Percentiles rank a stretch among this genome's conserved stretches.
Conservation (phyloP, 2,797 vertebrate species). For the Mus spretus region DNA sequence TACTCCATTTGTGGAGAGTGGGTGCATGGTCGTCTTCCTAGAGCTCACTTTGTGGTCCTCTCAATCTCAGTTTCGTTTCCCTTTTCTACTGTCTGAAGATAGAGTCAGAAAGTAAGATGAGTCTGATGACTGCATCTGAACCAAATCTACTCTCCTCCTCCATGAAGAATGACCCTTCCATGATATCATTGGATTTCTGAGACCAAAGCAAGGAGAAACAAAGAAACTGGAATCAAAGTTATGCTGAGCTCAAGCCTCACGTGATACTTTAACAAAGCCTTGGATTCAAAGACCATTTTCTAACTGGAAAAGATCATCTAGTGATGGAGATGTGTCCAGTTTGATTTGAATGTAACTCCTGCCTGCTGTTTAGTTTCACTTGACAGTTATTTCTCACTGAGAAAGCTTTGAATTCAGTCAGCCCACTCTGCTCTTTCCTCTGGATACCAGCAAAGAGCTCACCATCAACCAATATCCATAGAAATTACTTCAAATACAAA, state of each 20-base stretch:
- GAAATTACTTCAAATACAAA: slow-evolving; percentile 38
- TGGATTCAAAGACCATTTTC: background rate
- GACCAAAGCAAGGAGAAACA: background rate
- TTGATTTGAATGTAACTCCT: slow-evolving; percentile 27
- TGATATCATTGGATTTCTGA: background rate
- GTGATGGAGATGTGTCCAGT: background rate
- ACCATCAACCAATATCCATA: background rate
- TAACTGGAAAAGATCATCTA: background rate
- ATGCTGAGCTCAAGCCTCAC: background rate
- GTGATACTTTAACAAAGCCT: background rate
- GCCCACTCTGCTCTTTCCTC: background rate
- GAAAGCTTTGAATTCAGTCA: slow-evolving; percentile 4
- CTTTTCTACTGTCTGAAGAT: background rate
- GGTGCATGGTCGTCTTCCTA: background rate
- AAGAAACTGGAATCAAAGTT: background rate
- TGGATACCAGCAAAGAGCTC: background rate
- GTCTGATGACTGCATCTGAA: background rate
- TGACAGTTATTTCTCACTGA: background rate
- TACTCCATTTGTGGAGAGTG: background rate
- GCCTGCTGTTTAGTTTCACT: background rate
- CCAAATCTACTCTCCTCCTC: background rate
- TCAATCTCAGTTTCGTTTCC: background rate
- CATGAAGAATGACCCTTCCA: background rate
- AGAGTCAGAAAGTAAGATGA: background rate
- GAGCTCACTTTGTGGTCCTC: background rate